Percentiles rank a stretch among this genome's conserved stretches.
Conservation (phyloP, 2,797 vertebrate genomes). For the Sebastes wilsoni region DNA sequence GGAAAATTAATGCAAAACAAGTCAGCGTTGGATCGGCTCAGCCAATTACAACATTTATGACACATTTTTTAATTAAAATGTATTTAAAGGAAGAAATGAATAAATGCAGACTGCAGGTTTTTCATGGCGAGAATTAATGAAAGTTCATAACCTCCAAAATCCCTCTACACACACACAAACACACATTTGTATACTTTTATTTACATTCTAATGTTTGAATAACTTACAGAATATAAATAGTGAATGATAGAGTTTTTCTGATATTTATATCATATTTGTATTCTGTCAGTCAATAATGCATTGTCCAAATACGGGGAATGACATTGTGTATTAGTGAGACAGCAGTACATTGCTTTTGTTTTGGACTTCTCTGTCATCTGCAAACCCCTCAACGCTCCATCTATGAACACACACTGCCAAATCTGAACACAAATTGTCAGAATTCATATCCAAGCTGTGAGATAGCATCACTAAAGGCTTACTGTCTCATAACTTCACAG, state of each 20-base stretch:
- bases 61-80: not conserved
- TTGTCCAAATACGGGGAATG: not conserved
- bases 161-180: not conserved
- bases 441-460: not conserved
- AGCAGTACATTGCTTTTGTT: not conserved
- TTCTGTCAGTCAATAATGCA: not conserved
- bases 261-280: not conserved
- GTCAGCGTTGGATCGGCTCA: not conserved
- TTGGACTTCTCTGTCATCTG: not conserved
- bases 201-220: not conserved
- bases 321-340: not conserved
- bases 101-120: not conserved
- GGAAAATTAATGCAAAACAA: not conserved
- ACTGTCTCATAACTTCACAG: not conserved
- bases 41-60: not conserved
- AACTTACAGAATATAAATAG: not conserved
- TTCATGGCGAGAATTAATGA: not conserved
- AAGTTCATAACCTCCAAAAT: not conserved
- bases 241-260: not conserved
- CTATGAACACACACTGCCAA: not conserved
- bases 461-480: not conserved
- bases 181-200: not conserved
- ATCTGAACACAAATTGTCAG: not conserved
- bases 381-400: not conserved
- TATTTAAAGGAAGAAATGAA: not conserved